Percentiles rank a stretch among this genome's conserved stretches.
phyloP scores from a whole-genome alignment of 2,797 vertebrate species.

The Epinephelus awoara region DNA sequence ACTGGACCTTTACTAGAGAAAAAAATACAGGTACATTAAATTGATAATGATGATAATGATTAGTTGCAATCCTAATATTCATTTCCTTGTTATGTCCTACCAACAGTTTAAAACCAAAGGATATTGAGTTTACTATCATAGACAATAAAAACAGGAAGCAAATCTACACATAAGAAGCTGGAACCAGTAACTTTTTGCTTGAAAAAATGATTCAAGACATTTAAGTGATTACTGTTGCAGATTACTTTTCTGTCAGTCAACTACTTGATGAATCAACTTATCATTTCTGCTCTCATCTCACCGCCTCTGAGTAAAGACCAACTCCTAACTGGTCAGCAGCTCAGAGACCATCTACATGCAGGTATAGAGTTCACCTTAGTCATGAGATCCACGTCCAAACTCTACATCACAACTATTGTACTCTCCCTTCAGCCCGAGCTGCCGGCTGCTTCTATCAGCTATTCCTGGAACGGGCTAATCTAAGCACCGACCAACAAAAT shows the following conservation, averaged over 20 bases:
- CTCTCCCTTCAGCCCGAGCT: neutral
- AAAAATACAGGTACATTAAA: no score
- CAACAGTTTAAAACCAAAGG: no score
- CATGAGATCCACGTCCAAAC: neutral
- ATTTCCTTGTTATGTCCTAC: no score
- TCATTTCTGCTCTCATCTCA: neutral
- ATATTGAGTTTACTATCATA: neutral
- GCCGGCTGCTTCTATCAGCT: constrained; percentile 16
- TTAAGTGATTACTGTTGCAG: neutral
- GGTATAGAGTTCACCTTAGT: neutral
- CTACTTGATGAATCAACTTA: neutral
- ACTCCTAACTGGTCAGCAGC: neutral
- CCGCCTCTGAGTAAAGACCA: no score
- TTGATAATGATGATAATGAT: no score
- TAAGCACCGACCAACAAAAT: constrained; percentile 13
- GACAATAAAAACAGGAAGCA: neutral
- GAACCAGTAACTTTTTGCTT: neutral
- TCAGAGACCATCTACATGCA: neutral
- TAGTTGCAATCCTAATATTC: no score
- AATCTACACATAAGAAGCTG: neutral
- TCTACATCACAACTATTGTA: neutral
- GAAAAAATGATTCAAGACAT: neutral
- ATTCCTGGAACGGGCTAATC: constrained; percentile 21
- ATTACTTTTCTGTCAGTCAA: neutral
- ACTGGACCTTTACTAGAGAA: no score